Conservation (phyloP, 2,797 vertebrate genomes). For the Lepilemur ruficaudatus region DNA sequence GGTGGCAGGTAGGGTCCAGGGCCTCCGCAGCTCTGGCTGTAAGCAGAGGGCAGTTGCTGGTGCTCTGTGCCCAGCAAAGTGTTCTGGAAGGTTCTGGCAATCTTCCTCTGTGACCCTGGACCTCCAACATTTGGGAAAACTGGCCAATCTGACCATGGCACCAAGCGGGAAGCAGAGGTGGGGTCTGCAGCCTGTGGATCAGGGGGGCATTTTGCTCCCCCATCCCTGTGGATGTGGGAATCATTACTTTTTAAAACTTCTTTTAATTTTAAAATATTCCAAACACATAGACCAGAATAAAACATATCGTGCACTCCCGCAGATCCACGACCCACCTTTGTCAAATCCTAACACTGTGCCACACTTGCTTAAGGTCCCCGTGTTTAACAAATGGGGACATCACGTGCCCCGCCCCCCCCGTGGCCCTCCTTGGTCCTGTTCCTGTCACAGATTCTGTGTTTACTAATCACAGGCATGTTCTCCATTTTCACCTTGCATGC, state of each 20-base stretch:
- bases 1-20: slow-evolving; percentile 88
- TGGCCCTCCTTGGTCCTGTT: neutral
- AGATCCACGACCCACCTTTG: neutral
- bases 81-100: neutral
- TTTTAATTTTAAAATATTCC: neutral
- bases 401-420: accelerated
- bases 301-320: neutral
- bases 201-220: neutral
- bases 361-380: neutral
- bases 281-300: neutral
- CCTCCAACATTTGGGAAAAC: neutral
- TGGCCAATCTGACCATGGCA: neutral
- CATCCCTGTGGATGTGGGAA: neutral
- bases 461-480: accelerated
- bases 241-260: neutral
- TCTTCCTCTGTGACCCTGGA: neutral
- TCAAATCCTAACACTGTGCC: neutral
- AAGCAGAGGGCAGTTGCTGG: neutral
- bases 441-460: neutral
- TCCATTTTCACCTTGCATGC: neutral
- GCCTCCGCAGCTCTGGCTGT: neutral
- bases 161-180: neutral
- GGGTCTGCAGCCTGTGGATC: accelerated
- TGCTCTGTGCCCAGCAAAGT: neutral
- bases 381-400: neutral